These are phyloP conservation scores for Belgica antarctica DNA, from an alignment of 2,888 invertebrate genomes.

Conservation along the genomic window DNA sequence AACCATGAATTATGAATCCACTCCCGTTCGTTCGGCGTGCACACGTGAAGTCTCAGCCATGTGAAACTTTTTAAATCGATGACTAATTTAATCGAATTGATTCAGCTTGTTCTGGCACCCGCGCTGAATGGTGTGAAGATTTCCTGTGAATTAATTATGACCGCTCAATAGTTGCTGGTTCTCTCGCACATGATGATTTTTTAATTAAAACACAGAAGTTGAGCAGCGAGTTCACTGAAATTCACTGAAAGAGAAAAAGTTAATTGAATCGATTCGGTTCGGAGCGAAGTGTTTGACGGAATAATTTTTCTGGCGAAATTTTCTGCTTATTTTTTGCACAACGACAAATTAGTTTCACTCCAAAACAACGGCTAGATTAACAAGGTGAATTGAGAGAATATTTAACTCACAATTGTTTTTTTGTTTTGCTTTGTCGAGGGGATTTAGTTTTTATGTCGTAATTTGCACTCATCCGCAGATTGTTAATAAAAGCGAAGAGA, in stretches of 20 bases:
- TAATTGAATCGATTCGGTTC: neutral
- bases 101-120: neutral
- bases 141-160: conserved; percentile 17
- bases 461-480: neutral
- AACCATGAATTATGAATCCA: conserved; percentile 11
- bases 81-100: neutral
- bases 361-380: neutral
- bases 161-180: neutral
- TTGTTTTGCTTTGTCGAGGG: no score
- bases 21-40: no score
- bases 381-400: conserved; percentile 7
- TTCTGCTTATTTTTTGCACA: conserved; percentile 8
- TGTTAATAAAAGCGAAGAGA: neutral
- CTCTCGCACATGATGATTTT: neutral
- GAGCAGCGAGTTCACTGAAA: conserved; percentile 2
- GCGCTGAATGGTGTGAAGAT: neutral
- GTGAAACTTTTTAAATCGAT: neutral
- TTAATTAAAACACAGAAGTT: neutral
- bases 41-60: neutral
- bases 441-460: neutral
- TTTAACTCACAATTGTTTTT: neutral
- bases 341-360: neutral
- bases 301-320: neutral
- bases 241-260: conserved; percentile 6
- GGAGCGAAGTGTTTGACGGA: neutral